Conservation (phyloP, 2,888 invertebrate genomes). For the Archips crataeganus region DNA sequence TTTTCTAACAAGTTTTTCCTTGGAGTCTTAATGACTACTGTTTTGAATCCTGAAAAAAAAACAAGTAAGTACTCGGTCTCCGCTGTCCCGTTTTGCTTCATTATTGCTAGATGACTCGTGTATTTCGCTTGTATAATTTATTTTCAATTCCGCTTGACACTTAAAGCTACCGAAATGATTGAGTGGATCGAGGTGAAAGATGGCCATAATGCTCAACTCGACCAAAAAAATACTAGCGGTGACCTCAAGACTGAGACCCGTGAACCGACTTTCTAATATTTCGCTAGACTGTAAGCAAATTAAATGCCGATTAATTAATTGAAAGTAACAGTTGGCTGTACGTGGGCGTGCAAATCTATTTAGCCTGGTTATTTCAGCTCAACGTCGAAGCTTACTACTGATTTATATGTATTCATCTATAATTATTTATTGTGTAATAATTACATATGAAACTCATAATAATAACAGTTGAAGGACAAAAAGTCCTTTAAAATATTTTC, state of each 20-base stretch:
- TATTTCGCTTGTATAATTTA: constrained; percentile 36
- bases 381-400: no score
- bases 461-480: no score
- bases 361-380: constrained; percentile 3
- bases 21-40: background rate
- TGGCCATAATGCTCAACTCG: constrained; percentile 39
- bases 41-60: background rate
- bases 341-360: constrained; percentile 14
- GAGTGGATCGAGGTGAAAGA: constrained; percentile 48
- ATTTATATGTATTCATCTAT: no score
- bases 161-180: constrained; percentile 45
- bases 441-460: no score
- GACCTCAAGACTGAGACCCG: constrained; percentile 48
- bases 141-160: constrained; percentile 49
- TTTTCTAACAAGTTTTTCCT: background rate
- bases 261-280: constrained; percentile 60
- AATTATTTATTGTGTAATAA: no score
- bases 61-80: background rate
- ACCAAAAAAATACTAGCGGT: constrained; percentile 35
- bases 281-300: constrained; percentile 47
- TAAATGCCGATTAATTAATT: constrained; percentile 36
- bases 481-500: no score
- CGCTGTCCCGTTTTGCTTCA: background rate
- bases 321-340: constrained; percentile 26
- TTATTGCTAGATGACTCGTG: constrained; percentile 27